Percentiles rank a stretch among this genome's conserved stretches.
These are phyloP conservation scores for Sympetrum striolatum DNA, from an alignment of 2,888 invertebrate genomes.

Conservation along the genomic window DNA sequence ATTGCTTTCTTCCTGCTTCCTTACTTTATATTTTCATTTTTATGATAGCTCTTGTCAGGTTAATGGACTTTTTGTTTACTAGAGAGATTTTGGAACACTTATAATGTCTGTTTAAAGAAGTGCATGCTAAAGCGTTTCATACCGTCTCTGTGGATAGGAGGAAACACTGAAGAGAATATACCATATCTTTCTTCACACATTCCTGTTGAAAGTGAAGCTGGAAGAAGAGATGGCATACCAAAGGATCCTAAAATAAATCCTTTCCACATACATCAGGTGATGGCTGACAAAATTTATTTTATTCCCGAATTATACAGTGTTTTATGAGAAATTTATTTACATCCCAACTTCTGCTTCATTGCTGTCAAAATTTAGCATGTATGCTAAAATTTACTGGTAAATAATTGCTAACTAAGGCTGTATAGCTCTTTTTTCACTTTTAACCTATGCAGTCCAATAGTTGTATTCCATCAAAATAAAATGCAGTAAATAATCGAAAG, in stretches of 20 bases:
- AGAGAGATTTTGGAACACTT: too few species aligned
- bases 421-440: not conserved
- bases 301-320: not conserved
- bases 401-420: too few species aligned
- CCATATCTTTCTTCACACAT: not conserved
- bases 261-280: not conserved
- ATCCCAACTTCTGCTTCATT: too few species aligned
- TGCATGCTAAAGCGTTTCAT: not conserved
- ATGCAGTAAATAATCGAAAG: too few species aligned
- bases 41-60: too few species aligned
- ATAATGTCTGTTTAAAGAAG: not conserved
- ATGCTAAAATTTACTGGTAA: too few species aligned
- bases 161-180: not conserved
- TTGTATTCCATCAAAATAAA: too few species aligned
- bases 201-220: constrained; percentile 15
- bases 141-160: not conserved
- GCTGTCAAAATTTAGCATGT: too few species aligned
- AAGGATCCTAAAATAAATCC: not conserved
- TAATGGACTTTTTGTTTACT: too few species aligned
- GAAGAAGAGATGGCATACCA: not conserved
- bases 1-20: too few species aligned
- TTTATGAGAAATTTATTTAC: too few species aligned
- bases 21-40: too few species aligned
- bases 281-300: not conserved
- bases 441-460: not conserved